phyloP scores from a whole-genome alignment of 2,888 invertebrate species.

The Heliconius aoede region DNA sequence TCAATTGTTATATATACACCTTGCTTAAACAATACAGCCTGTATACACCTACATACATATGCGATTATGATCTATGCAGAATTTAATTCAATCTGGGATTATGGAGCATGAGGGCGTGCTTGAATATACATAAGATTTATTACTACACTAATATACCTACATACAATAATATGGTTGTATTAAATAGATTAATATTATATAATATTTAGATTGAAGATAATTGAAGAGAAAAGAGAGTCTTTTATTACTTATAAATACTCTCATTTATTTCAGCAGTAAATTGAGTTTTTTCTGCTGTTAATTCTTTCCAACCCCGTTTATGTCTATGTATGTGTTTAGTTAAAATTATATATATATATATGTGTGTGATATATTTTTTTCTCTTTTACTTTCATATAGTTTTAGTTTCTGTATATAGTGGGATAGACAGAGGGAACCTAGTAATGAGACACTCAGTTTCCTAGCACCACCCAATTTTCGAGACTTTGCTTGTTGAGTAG shows the following conservation, averaged over 20 bases:
- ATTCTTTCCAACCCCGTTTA: too few species aligned
- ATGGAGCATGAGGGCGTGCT: conserved; percentile 45
- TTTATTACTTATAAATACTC: too few species aligned
- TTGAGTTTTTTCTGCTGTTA: too few species aligned
- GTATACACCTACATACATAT: conserved; percentile 46
- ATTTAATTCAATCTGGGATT: conserved; percentile 55
- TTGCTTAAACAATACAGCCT: conserved; percentile 23
- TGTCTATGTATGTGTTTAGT: too few species aligned
- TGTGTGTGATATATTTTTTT: too few species aligned
- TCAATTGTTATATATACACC: neutral
- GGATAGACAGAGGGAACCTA: neutral
- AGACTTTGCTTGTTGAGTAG: too few species aligned
- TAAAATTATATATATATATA: too few species aligned
- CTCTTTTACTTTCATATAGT: neutral
- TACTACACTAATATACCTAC: conserved; percentile 26
- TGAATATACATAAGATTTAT: conserved; percentile 46
- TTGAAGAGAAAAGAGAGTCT: too few species aligned
- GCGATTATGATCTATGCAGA: conserved; percentile 46
- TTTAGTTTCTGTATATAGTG: neutral
- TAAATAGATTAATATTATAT: neutral
- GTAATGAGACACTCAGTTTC: neutral
- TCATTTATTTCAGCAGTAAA: too few species aligned
- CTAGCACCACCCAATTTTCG: too few species aligned
- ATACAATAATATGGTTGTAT: conserved; percentile 33
- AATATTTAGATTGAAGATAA: neutral